Conservation (phyloP, 2,888 invertebrate genomes). For the Meliscaeva auricollis region DNA sequence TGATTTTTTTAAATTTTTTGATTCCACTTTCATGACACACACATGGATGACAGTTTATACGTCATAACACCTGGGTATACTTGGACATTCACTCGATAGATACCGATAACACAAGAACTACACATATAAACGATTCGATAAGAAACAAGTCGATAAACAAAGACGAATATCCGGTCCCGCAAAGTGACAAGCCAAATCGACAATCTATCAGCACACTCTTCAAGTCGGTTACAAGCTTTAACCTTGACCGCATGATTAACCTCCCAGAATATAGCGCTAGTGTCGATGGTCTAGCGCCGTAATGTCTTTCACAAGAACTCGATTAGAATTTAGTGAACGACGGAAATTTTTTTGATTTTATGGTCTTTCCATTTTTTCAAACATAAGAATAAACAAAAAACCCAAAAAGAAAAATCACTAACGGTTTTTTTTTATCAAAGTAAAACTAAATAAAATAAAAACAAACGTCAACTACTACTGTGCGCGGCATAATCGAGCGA, state of each 20-base stretch:
- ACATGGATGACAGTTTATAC: constrained; percentile 16
- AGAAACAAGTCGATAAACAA: constrained; percentile 7
- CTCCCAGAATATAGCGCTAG: background rate
- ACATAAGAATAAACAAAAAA: background rate
- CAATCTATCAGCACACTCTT: constrained; percentile 14
- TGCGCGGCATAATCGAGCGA: constrained; percentile 62
- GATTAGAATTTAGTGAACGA: constrained; percentile 10
- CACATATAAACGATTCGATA: constrained; percentile 2
- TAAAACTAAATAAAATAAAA: constrained; percentile 30
- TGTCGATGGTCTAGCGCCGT: constrained; percentile 31
- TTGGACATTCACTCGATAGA: constrained; percentile 29
- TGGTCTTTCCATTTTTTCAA: constrained; percentile 18
- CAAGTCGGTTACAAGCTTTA: constrained; percentile 18
- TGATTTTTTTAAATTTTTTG: background rate
- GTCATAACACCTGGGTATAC: constrained; percentile 8
- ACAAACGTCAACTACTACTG: constrained; percentile 40
- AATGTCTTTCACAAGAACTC: constrained; percentile 20
- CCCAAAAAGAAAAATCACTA: constrained; percentile 21
- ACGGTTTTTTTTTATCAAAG: constrained; percentile 2
- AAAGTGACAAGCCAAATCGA: constrained; percentile 3
- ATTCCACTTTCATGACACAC: constrained; percentile 42
- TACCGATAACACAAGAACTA: constrained; percentile 32
- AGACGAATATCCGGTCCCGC: constrained; percentile 41
- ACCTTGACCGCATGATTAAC: constrained; percentile 65
- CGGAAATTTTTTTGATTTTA: constrained; percentile 22